A percentile compares a stretch with the other conserved stretches of the same genome.
phyloP scores from a whole-genome alignment of 2,888 invertebrate species.

The Blera fallax region DNA sequence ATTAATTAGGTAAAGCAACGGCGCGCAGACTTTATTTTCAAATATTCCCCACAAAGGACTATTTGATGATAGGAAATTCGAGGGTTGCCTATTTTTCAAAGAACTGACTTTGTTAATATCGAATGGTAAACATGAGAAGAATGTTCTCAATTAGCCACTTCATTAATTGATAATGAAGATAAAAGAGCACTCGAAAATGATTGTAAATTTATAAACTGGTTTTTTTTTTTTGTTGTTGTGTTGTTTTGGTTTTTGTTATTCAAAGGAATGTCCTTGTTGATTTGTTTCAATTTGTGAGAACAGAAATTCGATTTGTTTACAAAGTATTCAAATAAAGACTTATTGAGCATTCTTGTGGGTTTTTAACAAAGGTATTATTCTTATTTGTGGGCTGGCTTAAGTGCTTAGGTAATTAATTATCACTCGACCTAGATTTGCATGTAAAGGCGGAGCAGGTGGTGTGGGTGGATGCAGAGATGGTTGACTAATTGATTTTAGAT shows the following conservation, averaged over 20 bases:
- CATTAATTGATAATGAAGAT: constrained; percentile 43
- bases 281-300: background rate
- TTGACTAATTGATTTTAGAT: no score
- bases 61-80: background rate
- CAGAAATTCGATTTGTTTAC: background rate
- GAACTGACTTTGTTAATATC: background rate
- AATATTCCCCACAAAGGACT: background rate
- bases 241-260: background rate
- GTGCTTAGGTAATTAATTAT: constrained; percentile 5
- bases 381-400: background rate
- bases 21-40: background rate
- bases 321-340: background rate
- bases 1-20: constrained; percentile 36
- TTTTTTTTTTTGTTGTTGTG: constrained; percentile 1
- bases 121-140: background rate
- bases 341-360: background rate
- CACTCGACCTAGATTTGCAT: constrained; percentile 3
- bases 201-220: constrained; percentile 20
- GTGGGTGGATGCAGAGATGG: no score
- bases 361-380: background rate
- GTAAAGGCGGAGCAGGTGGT: background rate
- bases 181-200: constrained; percentile 21
- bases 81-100: background rate
- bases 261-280: background rate
- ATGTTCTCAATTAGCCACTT: constrained; percentile 40